Conservation (phyloP, 2,797 vertebrate genomes). For the Neoniphon sammara region DNA sequence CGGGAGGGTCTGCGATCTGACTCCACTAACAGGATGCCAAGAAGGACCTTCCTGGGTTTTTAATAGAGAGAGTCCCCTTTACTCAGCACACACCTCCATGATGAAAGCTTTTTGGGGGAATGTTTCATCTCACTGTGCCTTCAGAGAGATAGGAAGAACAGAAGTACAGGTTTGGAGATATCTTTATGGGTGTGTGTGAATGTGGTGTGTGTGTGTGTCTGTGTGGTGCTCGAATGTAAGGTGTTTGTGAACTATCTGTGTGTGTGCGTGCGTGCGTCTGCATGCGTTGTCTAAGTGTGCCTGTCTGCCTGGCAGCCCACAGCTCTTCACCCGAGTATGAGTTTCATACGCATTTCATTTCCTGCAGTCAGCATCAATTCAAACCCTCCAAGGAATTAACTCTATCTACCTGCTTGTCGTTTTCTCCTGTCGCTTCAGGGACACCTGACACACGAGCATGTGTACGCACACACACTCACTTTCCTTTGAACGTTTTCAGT, state of each 20-base stretch:
- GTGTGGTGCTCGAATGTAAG: constrained; percentile 28
- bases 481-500: constrained; percentile 63
- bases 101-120: constrained; percentile 67
- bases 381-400: constrained; percentile 70
- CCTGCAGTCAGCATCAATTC: constrained; percentile 74
- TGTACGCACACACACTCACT: constrained; percentile 8
- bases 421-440: constrained; percentile 61
- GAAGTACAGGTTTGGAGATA: constrained; percentile 60
- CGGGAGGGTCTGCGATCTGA: constrained; percentile 45
- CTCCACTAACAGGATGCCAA: constrained; percentile 55
- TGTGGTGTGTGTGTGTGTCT: constrained; percentile 3
- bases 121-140: constrained; percentile 68
- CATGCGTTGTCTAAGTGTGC: not conserved
- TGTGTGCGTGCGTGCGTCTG: not conserved
- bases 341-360: constrained; percentile 73
- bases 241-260: constrained; percentile 39
- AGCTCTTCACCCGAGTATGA: constrained; percentile 54
- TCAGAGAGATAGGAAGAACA: constrained; percentile 58
- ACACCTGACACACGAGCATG: constrained; percentile 2
- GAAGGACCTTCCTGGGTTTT: constrained; percentile 54
- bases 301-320: constrained; percentile 27
- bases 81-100: constrained; percentile 16
- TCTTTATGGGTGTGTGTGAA: constrained; percentile 60
- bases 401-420: constrained; percentile 70
- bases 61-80: constrained; percentile 49